Conservation (phyloP, 2,113 vertebrate genomes). For the Microcebus ravelobensis region DNA sequence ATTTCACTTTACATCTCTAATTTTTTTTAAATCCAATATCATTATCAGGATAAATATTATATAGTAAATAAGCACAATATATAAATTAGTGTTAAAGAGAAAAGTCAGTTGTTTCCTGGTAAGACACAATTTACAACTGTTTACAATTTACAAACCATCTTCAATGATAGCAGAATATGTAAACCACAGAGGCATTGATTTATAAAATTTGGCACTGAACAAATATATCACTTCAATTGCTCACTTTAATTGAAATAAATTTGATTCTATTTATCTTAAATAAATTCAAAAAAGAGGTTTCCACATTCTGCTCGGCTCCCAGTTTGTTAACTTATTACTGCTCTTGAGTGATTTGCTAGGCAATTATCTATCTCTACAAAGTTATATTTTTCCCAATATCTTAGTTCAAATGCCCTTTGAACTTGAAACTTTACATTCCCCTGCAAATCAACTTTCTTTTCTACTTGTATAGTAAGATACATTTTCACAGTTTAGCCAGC, state of each 20-base stretch:
- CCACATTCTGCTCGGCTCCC: neutral
- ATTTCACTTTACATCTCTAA: neutral
- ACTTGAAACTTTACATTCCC: neutral
- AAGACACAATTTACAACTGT: neutral
- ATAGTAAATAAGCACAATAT: neutral
- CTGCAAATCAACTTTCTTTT: neutral
- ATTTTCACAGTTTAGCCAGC: neutral
- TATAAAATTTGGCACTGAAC: neutral
- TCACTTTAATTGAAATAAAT: neutral
- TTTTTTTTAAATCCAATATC: neutral
- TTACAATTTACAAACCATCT: neutral
- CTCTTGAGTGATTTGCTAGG: neutral
- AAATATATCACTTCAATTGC: neutral
- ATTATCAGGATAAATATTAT: neutral
- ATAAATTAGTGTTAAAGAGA: neutral
- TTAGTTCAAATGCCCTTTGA: neutral
- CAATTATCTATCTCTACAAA: neutral
- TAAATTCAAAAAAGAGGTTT: neutral
- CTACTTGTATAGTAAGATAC: neutral
- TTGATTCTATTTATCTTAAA: constrained; percentile 40
- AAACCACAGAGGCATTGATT: neutral
- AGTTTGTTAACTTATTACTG: neutral
- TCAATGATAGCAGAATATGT: neutral
- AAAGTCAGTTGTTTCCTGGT: neutral
- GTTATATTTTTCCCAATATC: too few relatives aligned